These are phyloP conservation scores for Rapana venosa DNA, from an alignment of 2,888 invertebrate genomes.

Conservation along the genomic window DNA sequence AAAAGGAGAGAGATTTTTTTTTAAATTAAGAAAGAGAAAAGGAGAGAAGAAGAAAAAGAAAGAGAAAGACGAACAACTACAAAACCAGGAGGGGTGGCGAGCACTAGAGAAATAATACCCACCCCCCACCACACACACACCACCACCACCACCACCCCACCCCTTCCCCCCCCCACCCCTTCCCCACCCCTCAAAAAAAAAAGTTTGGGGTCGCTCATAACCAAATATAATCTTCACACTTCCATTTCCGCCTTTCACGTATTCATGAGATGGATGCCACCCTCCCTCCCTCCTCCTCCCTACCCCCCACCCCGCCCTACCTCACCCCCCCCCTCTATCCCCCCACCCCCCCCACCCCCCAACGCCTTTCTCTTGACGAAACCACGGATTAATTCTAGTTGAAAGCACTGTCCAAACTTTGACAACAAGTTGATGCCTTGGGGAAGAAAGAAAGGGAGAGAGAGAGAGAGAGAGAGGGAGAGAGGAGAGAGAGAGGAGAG, in stretches of 20 bases:
- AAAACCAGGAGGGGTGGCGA: not conserved
- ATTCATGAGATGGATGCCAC: slow-evolving; percentile 17
- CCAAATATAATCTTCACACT: slow-evolving; percentile 9
- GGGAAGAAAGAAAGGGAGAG: no score
- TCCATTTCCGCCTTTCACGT: slow-evolving; percentile 15
- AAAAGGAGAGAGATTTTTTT: no score
- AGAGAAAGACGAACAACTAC: no score
- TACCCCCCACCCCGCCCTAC: no score
- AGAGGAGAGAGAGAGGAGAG: not conserved
- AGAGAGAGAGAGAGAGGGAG: not conserved
- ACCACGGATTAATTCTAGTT: slow-evolving; percentile 24
- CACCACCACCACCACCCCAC: no score
- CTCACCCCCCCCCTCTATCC: no score
- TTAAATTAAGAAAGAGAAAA: no score
- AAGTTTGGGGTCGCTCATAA: not conserved
- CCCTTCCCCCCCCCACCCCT: no score
- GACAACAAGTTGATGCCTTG: slow-evolving; percentile 20
- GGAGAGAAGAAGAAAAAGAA: no score
- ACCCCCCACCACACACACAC: no score
- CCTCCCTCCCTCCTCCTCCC: no score
- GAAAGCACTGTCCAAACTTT: slow-evolving; percentile 32
- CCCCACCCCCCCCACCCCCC: no score
- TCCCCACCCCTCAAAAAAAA: not conserved
- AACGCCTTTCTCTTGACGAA: not conserved
- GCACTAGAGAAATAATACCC: not conserved